Base-by-base conservation (phyloP, 2,888 invertebrate genomes). In the Oegoconia quadripuncta region DNA sequence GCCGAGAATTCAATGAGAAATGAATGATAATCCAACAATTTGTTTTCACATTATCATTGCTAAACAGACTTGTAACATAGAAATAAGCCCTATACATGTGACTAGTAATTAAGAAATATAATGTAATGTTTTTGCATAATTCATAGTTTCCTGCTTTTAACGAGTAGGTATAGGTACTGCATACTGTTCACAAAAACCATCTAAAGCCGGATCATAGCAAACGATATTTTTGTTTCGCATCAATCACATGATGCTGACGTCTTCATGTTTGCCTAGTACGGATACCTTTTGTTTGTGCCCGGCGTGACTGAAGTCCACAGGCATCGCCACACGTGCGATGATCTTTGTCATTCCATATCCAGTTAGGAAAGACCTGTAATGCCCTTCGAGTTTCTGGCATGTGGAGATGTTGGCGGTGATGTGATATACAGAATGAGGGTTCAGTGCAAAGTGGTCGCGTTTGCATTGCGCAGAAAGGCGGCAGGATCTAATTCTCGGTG, bases 261-360 rank as follows among this genome's bases (percentile, higher is more conserved):
- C 46, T 45, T 41, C 41, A 46, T 45, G 55, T 52, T 59, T 52
- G 11, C 4, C 11, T 25, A 27, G 13, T 27, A 13, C 46, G 56
- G 53, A 63, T 54, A 55, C 56, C 42, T 55, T 53, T 54, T 49
- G 63, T 62, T 67, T 11, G 18, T 22, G 54, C 49, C 44, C 54
- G 53, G 57, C 73, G 71, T 75, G 74, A 72, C 69, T 61, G 62
- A 66, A 63, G 55, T 69, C 56, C 69, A 69, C 69, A 67, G 63
- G 64, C 64, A 65, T 57, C 50, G 54, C 55, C 56, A 63, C 66
- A 65, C 69, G 64, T 70, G 63, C 62, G 56, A 59, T 58, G 52
- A 58, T 58, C 61, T 64, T 55, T 59, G 51, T 30, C 30, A 30
- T 30, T 30, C 23, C 9, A 9, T 20, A 3, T 12, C 67, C 56